Conservation (phyloP, 2,797 vertebrate species). For the Cichlasoma orientale region DNA sequence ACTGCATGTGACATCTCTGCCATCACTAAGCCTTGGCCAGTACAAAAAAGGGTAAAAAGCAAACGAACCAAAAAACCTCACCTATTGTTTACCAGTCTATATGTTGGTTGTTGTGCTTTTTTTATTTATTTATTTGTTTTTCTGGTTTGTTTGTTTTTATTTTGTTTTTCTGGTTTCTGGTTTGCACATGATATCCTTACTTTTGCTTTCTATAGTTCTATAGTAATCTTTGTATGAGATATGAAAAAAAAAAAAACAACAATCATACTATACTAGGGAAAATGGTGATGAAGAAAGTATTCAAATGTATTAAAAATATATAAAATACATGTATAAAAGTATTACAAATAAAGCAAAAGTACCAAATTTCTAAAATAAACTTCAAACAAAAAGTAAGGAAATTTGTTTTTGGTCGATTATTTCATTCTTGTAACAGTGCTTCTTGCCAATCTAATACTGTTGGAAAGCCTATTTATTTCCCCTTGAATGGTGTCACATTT, state of each 20-base stretch:
- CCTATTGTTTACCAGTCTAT: not conserved
- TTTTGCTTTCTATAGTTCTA: not conserved
- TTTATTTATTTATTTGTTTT: not conserved
- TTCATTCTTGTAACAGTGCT: no score
- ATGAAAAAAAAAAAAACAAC: not conserved
- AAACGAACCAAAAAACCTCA: not conserved
- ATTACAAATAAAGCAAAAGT: not conserved
- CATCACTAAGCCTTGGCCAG: slow-evolving; percentile 98
- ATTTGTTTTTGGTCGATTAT: no score
- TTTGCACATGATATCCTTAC: not conserved
- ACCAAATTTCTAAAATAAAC: not conserved
- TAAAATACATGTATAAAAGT: not conserved
- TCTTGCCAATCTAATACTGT: no score
- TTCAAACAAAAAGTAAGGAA: not conserved
- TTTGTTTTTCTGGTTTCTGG: not conserved
- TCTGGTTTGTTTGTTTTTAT: no score
- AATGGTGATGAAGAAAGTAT: not conserved
- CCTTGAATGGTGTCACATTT: no score
- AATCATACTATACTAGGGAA: not conserved
- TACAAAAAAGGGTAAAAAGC: slow-evolving; percentile 89
- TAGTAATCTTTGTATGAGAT: not conserved
- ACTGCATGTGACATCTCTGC: slow-evolving; percentile 97
- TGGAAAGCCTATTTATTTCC: no score
- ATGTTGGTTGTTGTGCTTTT: not conserved
- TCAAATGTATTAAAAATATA: not conserved